phyloP scores from a whole-genome alignment of 1,140 invertebrate genomes.

The Musca domestica region DNA sequence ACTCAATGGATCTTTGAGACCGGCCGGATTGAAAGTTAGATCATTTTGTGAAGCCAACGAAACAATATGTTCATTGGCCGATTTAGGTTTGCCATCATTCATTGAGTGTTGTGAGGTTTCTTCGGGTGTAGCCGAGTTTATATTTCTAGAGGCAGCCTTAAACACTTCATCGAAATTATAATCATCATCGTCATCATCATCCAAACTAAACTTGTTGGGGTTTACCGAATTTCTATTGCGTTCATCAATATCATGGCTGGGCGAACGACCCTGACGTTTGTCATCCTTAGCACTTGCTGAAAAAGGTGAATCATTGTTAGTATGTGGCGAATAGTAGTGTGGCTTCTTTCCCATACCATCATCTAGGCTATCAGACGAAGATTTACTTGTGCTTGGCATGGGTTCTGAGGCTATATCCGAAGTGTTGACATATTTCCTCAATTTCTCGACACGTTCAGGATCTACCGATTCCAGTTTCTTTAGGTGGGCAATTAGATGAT shows the following conservation, averaged over 20 bases:
- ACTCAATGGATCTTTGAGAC: constrained; percentile 53
- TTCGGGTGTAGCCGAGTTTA: constrained; percentile 55
- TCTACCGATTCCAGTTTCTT: constrained; percentile 73
- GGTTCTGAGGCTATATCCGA: constrained; percentile 44
- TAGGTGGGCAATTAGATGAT: constrained; percentile 72
- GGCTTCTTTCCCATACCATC: background rate
- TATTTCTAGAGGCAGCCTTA: constrained; percentile 63
- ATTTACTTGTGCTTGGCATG: constrained; percentile 11
- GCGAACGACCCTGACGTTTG: constrained; percentile 29
- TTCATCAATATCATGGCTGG: background rate
- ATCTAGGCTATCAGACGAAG: constrained; percentile 3
- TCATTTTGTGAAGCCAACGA: constrained; percentile 33
- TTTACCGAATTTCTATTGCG: background rate
- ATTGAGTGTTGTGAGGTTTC: constrained; percentile 27
- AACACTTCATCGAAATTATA: constrained; percentile 69
- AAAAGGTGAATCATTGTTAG: constrained; percentile 13
- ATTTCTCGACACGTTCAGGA: constrained; percentile 67
- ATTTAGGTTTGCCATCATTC: background rate
- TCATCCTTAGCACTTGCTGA: constrained; percentile 31
- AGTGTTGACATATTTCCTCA: constrained; percentile 66
- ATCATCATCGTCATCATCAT: constrained; percentile 64
- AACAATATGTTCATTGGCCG: constrained; percentile 26
- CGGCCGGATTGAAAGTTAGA: constrained; percentile 46
- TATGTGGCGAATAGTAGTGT: background rate
- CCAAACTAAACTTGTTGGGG: constrained; percentile 46